A percentile compares a stretch with the other conserved stretches of the same genome.
Conservation (phyloP, 2,797 vertebrate species). For the Cossypha heuglini region DNA sequence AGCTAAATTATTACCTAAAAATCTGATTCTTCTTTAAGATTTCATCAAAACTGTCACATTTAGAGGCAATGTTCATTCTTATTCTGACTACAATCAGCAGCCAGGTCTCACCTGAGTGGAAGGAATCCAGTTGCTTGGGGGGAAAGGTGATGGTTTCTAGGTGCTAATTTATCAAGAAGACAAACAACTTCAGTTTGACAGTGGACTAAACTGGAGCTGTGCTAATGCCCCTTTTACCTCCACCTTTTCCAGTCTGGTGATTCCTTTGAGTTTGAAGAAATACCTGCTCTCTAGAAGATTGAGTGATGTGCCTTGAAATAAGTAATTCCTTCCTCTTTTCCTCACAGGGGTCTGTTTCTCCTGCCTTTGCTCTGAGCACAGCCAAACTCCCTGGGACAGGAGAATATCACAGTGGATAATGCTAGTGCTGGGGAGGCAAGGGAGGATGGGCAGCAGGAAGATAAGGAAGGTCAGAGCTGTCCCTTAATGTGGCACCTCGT, state of each 20-base stretch:
- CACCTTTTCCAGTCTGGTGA: background rate
- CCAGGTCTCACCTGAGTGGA: background rate
- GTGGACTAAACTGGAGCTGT: background rate
- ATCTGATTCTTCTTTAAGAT: background rate
- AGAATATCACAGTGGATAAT: rapidly evolving
- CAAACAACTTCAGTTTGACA: background rate
- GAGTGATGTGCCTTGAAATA: background rate
- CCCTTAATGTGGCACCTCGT: background rate
- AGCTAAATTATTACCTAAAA: background rate
- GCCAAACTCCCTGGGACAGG: rapidly evolving
- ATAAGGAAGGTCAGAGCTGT: background rate
- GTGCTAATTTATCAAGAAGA: background rate
- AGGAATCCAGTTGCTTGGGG: background rate
- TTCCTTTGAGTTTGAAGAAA: background rate
- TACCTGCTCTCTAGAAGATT: background rate
- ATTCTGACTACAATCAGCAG: background rate
- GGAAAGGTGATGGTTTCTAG: background rate
- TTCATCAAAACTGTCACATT: background rate
- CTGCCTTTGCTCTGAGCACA: background rate
- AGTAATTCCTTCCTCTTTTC: background rate
- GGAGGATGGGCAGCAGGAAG: too few species aligned
- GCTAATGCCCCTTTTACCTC: background rate
- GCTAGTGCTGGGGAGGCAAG: background rate
- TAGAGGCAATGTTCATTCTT: background rate
- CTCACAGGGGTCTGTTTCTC: background rate